These are phyloP conservation scores for Electrona antarctica DNA, from an alignment of 2,113 vertebrate genomes.

Conservation along the genomic window DNA sequence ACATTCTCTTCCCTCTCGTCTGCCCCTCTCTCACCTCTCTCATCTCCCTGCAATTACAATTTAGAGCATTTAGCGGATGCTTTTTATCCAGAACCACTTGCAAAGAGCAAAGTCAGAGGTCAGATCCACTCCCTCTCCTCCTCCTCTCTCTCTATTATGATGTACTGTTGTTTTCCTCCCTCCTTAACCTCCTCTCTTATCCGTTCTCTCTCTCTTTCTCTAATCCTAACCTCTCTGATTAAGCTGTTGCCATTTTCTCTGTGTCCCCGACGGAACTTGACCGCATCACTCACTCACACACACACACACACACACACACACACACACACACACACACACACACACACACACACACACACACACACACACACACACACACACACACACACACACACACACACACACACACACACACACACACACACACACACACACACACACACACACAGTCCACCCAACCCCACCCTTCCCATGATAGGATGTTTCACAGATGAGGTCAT, in stretches of 20 bases:
- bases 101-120: no score
- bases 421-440: slow-evolving; percentile 7
- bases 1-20: no score
- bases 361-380: background rate
- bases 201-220: slow-evolving; percentile 7
- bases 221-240: background rate
- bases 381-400: slow-evolving; percentile 16
- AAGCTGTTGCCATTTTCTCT: no score
- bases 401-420: slow-evolving; percentile 4
- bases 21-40: no score
- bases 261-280: no score
- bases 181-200: background rate
- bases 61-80: no score
- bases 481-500: background rate
- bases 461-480: background rate
- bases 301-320: slow-evolving; percentile 9
- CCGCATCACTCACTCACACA: background rate
- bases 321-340: slow-evolving; percentile 8
- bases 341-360: slow-evolving; percentile 4
- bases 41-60: no score
- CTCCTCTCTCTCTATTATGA: background rate
- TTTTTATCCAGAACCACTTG: no score
- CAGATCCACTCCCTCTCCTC: background rate
- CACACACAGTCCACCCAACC: slow-evolving; percentile 6
- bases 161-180: background rate